Evolutionary conservation across 2,113 vertebrate genomes (phyloP), one percentile per base, ranked within the genome.

Genomic region (Colius striatus): DNA sequence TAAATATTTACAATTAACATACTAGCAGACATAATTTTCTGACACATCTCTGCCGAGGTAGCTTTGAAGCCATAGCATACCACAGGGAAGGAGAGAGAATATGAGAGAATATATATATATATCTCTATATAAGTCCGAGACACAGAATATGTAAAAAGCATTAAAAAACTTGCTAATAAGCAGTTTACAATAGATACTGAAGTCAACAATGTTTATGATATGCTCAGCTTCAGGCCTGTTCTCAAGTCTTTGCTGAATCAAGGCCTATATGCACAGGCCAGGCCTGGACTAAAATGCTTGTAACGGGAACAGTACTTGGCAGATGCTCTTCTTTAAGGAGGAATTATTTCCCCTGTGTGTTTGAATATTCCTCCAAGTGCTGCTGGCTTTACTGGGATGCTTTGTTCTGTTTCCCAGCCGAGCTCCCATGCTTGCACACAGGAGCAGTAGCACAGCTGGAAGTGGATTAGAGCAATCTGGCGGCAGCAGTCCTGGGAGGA

Each of bases 291-390:
- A 15, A 75, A 84, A 65, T 78, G 13, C 77, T 84, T 87, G 71
- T 58, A 87, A 3, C 3, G 67, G 75, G 63, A 95, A 63, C 84
- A 84, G 91, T 36, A 93, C 88, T 84, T 95, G 95, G 85, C 94
- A 97, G 80, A 68, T 1, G 7, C 38, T 86, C 38, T 65, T 73
- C 53, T 93, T 81, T 77, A 65, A 60, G 83, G 94, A 76, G 76
- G 85, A 96, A 66, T 87, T 87, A 90, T 96, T 97, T 96, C 96
- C 93, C 90, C 61, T 30, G 75, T 89, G 95, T 93, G 90, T 95
- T 95, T 92, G 94, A 93, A 86, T 94, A 95, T 88, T 96, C 92
- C 92, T 96, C 92, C 96, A 96, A 96, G 90, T 92, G 93, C 93
- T 96, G 86, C 90, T 95, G 94, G 92, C 88, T 94, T 83, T 72